These are phyloP conservation scores for Palaemon carinicauda DNA, from an alignment of 1,140 invertebrate genomes.

Conservation along the genomic window DNA sequence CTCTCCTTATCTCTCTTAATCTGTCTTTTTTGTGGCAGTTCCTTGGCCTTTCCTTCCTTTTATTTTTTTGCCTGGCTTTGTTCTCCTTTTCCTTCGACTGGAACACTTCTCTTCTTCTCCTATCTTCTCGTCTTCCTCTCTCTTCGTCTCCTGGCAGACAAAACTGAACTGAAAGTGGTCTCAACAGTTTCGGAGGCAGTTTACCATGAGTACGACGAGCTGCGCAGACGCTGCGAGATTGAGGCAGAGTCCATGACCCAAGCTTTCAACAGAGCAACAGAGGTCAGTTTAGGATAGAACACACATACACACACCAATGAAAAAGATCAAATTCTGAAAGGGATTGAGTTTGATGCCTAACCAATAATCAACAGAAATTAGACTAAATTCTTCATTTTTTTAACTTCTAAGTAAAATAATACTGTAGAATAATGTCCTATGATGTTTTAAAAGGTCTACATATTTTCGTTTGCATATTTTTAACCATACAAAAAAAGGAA, in stretches of 20 bases:
- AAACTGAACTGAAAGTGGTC: background rate
- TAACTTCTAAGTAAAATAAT: no score
- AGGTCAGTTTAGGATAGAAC: slow-evolving; percentile 6
- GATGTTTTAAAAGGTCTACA: no score
- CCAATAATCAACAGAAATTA: no score
- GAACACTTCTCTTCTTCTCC: background rate
- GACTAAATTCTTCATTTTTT: no score
- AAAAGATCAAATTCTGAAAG: no score
- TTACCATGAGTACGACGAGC: slow-evolving; percentile 50
- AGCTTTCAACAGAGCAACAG: slow-evolving; percentile 47
- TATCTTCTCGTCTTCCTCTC: slow-evolving; percentile 2
- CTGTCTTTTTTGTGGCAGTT: background rate
- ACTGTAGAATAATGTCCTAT: no score
- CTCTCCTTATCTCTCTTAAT: background rate
- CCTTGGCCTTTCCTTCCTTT: background rate
- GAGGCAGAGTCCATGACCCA: slow-evolving; percentile 47
- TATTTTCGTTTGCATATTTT: no score
- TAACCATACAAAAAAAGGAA: no score
- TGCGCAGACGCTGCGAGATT: slow-evolving; percentile 41
- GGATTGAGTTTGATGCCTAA: no score
- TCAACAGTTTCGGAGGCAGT: slow-evolving; percentile 54
- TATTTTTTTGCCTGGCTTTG: background rate
- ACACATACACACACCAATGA: no score
- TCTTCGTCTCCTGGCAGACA: slow-evolving; percentile 23
- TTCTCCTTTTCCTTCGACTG: background rate